These are phyloP conservation scores for Liodrosophila aerea DNA, from an alignment of 2,888 invertebrate species.

Conservation along the genomic window DNA sequence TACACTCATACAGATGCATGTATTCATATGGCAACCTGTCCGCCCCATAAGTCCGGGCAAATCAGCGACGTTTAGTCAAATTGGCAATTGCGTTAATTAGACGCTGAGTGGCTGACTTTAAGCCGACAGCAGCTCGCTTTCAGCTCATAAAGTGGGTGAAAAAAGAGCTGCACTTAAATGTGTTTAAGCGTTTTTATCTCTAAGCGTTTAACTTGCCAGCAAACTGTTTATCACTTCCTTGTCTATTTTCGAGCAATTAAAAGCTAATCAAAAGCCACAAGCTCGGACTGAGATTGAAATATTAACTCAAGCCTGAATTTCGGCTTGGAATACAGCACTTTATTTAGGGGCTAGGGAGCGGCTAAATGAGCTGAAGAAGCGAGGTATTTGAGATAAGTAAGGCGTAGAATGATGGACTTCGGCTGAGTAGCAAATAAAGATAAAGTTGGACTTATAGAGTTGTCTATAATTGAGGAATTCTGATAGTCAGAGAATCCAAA, in stretches of 20 bases:
- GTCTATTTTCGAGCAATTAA: slow-evolving; percentile 29
- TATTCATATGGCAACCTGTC: slow-evolving; percentile 28
- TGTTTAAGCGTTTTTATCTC: neutral
- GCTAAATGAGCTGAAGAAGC: too few species aligned
- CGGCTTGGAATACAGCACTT: neutral
- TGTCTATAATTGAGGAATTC: too few species aligned
- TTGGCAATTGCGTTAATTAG: slow-evolving; percentile 35
- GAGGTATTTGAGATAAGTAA: too few species aligned
- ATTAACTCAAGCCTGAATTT: slow-evolving; percentile 1
- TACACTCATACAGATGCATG: neutral
- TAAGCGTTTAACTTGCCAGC: neutral
- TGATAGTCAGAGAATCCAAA: too few species aligned
- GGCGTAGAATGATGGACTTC: too few species aligned
- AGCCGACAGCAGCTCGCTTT: slow-evolving; percentile 8
- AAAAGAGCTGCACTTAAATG: slow-evolving; percentile 14
- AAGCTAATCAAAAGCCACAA: slow-evolving; percentile 29
- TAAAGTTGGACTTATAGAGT: too few species aligned
- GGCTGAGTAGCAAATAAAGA: too few species aligned
- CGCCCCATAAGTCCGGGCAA: slow-evolving; percentile 33
- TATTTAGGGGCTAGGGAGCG: too few species aligned
- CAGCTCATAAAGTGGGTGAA: slow-evolving; percentile 22
- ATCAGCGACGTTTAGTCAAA: slow-evolving; percentile 36
- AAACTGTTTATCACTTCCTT: slow-evolving; percentile 10
- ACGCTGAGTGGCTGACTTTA: neutral
- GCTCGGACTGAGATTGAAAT: neutral